Conservation (phyloP, 2,888 invertebrate species). For the Cephalotes varians region DNA sequence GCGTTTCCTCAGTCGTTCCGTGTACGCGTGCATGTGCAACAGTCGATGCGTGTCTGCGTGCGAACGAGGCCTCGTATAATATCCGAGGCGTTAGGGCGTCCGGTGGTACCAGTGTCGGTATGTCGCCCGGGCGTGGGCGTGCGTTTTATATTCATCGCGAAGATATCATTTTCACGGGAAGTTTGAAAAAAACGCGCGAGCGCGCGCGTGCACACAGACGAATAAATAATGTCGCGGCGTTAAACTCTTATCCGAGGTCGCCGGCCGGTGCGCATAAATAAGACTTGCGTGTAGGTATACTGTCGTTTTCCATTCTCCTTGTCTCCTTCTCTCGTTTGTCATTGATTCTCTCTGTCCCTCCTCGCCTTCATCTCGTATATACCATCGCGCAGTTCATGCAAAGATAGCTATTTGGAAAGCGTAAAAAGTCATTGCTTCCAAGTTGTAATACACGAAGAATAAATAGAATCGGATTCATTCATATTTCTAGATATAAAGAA, state of each 20-base stretch:
- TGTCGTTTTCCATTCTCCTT: constrained; percentile 41
- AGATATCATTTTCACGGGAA: constrained; percentile 85
- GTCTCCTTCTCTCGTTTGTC: neutral
- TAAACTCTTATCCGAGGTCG: constrained; percentile 85
- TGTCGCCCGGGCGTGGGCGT: constrained; percentile 82
- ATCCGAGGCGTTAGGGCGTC: constrained; percentile 67
- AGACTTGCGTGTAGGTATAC: constrained; percentile 75
- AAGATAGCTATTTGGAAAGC: constrained; percentile 27
- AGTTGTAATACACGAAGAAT: neutral
- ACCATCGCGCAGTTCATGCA: neutral
- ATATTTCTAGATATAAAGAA: neutral
- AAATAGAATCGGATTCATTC: neutral
- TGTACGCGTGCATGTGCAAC: constrained; percentile 30
- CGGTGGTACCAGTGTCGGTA: constrained; percentile 75
- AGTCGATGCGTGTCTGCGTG: constrained; percentile 64
- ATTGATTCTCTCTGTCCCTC: constrained; percentile 41
- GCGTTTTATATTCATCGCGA: constrained; percentile 84
- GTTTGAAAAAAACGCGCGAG: constrained; percentile 62
- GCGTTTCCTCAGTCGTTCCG: constrained; percentile 24
- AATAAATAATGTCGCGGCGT: constrained; percentile 84
- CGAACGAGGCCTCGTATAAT: constrained; percentile 73
- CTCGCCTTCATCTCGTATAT: constrained; percentile 14
- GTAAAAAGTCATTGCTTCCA: constrained; percentile 6
- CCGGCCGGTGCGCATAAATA: constrained; percentile 83
- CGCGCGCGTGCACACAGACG: constrained; percentile 68